Conservation (phyloP, 2,113 vertebrate genomes). For the Pithys albifrons region DNA sequence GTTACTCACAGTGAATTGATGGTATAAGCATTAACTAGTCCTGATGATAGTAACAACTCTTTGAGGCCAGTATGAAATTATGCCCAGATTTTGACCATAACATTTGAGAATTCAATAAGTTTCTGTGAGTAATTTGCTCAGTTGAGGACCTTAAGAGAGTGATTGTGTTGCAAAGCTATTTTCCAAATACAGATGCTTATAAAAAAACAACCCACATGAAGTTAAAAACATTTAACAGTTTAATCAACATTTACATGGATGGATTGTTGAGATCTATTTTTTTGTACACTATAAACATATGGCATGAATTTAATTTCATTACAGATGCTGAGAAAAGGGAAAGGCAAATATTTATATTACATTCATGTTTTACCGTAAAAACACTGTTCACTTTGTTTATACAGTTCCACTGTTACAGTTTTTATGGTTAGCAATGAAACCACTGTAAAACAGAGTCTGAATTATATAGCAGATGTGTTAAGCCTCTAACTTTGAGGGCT, state of each 20-base stretch:
- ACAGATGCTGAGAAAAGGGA: slow-evolving; percentile 79
- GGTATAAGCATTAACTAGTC: not conserved
- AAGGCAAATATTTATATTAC: slow-evolving; percentile 85
- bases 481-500: slow-evolving; percentile 28
- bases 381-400: slow-evolving; percentile 88
- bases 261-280: slow-evolving; percentile 64
- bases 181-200: not conserved
- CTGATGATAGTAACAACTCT: not conserved
- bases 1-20: not conserved
- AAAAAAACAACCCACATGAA: not conserved
- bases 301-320: slow-evolving; percentile 83
- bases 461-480: slow-evolving; percentile 83
- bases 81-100: not conserved
- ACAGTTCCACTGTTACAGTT: slow-evolving; percentile 86
- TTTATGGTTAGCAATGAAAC: slow-evolving; percentile 85
- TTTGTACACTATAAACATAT: slow-evolving; percentile 77
- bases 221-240: slow-evolving; percentile 59
- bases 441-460: slow-evolving; percentile 82
- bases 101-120: not conserved
- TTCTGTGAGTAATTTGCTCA: not conserved
- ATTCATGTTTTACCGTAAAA: slow-evolving; percentile 87
- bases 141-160: not conserved
- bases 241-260: slow-evolving; percentile 50
- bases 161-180: not conserved
- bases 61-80: not conserved